Base-by-base conservation (phyloP, 2,888 invertebrate species). In the Pycnomerus fuliginosus region DNA sequence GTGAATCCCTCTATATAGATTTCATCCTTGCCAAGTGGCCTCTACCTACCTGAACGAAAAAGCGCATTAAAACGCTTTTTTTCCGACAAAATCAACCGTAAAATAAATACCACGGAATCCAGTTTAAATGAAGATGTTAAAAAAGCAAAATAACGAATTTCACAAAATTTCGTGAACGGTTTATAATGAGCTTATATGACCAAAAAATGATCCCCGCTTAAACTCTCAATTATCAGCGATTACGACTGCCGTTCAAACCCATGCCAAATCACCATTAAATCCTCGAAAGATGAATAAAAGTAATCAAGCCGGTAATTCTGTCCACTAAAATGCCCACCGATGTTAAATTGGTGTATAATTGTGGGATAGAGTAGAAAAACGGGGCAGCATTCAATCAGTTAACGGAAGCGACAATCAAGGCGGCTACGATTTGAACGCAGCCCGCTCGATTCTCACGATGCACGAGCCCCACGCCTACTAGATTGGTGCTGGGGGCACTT, bases 401-500 rank as follows among this genome's bases (percentile, higher is more conserved):
- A 46, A 46, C 46, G 46, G 46, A 46, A 46, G 46, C 46, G 36
- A 33, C 32, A 46, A 46, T 46, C 46, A 46, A 41, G 32, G 32
- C 28, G 39, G 40, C 34, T 31, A 35, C 29, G 30, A 12, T 13
- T 16, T 32, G 36, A 36, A 23, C 25, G 22, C 36, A 25, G 39
- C 39, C 61, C 57, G 59, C 60, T 62, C 53, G 67, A 65, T 69
- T 70, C 70, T 70, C 70, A 70, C 70, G 70, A 56, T 69, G 65
- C 68, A 67, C 68, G 68, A 68, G 68, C 67, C 65, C 66, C 65
- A 66, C 69, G 68, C 69, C 68, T 61, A 62, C 64, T 60, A 22
- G 8, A 23, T 34, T 16, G 16, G n/a, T 36, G 36, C 41, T 44
- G 47, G 53, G 48, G 28, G 8, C 28, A 20, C 20, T 20, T n/a